These are phyloP conservation scores for Podarcis siculus DNA, from an alignment of 2,797 vertebrate genomes.

Conservation along the genomic window DNA sequence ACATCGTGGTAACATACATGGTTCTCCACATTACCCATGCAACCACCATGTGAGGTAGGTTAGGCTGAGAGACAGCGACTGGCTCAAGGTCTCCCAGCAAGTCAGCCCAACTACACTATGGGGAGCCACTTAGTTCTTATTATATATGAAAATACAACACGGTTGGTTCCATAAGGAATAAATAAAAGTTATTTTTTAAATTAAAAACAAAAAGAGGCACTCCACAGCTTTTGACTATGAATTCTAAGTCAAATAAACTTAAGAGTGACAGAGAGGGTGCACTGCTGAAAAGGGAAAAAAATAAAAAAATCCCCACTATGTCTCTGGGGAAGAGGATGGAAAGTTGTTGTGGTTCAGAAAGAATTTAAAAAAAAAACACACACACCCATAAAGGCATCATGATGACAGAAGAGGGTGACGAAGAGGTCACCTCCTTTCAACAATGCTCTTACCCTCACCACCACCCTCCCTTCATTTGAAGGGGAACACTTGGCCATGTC, in stretches of 20 bases:
- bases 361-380: not conserved
- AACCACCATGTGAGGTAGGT: no score
- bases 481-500: conserved; percentile 76
- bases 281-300: conserved; percentile 44
- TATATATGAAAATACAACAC: no score
- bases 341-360: conserved; percentile 61
- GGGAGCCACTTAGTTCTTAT: not conserved
- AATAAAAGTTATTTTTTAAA: not conserved
- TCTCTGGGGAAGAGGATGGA: conserved; percentile 62
- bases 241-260: not conserved
- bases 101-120: not conserved
- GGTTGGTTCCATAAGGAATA: not conserved
- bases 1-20: no score
- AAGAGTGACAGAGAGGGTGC: conserved; percentile 48
- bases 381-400: conserved; percentile 68
- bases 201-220: not conserved
- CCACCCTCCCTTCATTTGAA: conserved; percentile 48
- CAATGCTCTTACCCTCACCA: conserved; percentile 55
- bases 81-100: no score
- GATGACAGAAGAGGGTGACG: conserved; percentile 72
- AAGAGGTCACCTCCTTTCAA: conserved; percentile 73
- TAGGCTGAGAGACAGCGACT: no score
- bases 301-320: conserved; percentile 27
- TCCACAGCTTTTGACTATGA: not conserved
- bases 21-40: no score